phyloP scores from a whole-genome alignment of 2,797 vertebrate species.

The Sebastes hubbsi region DNA sequence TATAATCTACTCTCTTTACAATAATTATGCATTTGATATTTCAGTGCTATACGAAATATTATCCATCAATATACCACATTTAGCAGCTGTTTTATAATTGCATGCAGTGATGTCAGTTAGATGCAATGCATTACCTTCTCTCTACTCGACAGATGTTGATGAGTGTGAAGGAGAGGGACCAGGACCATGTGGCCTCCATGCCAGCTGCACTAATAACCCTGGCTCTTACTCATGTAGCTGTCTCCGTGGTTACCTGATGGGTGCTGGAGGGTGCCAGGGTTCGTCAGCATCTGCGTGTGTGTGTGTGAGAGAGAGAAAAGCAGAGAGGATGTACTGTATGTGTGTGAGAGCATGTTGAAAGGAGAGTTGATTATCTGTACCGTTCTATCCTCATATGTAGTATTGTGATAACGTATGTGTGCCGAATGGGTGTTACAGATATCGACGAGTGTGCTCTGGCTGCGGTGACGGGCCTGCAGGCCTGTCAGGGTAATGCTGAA shows the following conservation, averaged over 20 bases:
- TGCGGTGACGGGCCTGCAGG: constrained; percentile 79
- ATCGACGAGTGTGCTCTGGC: constrained; percentile 84
- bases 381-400: background rate
- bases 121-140: background rate
- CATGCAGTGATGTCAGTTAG: background rate
- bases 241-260: constrained; percentile 77
- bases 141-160: constrained; percentile 73
- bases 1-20: background rate
- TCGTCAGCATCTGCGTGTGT: constrained; percentile 39
- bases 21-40: background rate
- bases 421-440: constrained; percentile 61
- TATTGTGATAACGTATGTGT: background rate
- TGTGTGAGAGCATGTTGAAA: background rate
- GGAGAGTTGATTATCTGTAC: background rate
- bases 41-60: background rate
- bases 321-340: constrained; percentile 4
- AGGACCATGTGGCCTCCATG: constrained; percentile 75
- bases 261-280: constrained; percentile 71
- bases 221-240: constrained; percentile 83
- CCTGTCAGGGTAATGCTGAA: constrained; percentile 68
- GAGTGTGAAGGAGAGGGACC: constrained; percentile 75
- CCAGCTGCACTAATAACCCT: constrained; percentile 80
- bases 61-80: background rate
- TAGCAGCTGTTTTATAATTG: background rate
- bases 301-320: constrained; percentile 13